Evolutionary conservation across 23 tunicate genomes (phyloP), one percentile per base, ranked within the genome.

Genomic region (Styela clava): DNA sequence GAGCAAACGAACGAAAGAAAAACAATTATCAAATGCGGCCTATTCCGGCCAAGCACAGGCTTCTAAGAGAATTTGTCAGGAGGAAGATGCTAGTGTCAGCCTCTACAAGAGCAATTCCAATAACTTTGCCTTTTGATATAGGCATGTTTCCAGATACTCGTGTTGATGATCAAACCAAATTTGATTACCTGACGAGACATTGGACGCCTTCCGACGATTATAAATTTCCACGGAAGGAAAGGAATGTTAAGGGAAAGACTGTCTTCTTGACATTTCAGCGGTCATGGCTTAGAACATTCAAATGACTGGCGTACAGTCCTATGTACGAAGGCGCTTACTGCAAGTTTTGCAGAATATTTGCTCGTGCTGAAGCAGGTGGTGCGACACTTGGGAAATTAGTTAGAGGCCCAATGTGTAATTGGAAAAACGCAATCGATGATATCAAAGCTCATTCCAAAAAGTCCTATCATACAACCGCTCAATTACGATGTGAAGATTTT

Each of bases 381-480:
- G 31, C 64, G 22, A 63, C 20, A 22, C 25, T 82, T 24, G 18
- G n/a, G 16, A 25, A 24, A 24, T 23, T 69, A 18, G 25, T 69
- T 16, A 69, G 18, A 16, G 28, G n/a, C 23, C 74, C 74, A 16
- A 69, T 69, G 74, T 24, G n/a, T 18, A 69, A 23, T 23, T 69
- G 22, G 25, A 69, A 69, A 69, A 69, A 69, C 18, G 74, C 74
- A 16, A 20, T 23, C 18, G 87, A 74, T 31, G 73, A 31, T 29
- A 26, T 74, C 70, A 63, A 9, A 35, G 73, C 18, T 82, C 87
- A 83, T 63, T 82, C 81, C 7, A 63, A 73, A 34, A 83, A 64
- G 74, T n/a, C n/a, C 61, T 83, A 76, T 35, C 81, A 83, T 33
- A 24, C 74, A n/a, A 83, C 87, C 26, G 87, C 87, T 83, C 28